A percentile compares a stretch with the other conserved stretches of the same genome.
Conservation (phyloP, 2,113 vertebrate species). For the Onychorhynchus coronatus region DNA sequence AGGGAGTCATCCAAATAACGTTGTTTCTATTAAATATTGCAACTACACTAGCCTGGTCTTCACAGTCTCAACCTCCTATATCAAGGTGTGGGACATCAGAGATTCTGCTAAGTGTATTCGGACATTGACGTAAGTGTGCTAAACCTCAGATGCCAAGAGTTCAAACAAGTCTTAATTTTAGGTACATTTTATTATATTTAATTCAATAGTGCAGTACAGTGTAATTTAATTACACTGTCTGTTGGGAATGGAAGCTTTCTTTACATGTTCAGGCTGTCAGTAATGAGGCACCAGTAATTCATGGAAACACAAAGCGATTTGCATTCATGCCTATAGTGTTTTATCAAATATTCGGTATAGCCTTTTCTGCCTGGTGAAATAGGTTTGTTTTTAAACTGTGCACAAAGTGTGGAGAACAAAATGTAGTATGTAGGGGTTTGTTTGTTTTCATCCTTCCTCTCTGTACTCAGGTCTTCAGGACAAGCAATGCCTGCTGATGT, state of each 20-base stretch:
- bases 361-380: not conserved
- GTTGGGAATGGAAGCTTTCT: not conserved
- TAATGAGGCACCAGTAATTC: not conserved
- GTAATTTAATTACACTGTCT: not conserved
- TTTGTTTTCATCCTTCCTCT: not conserved
- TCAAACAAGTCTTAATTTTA: not conserved
- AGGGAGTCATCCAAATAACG: constrained; percentile 85
- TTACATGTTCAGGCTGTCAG: not conserved
- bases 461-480: constrained; percentile 84
- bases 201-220: not conserved
- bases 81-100: constrained; percentile 98
- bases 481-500: constrained; percentile 87
- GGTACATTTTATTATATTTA: not conserved
- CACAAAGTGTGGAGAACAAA: not conserved
- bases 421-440: no score
- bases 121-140: constrained; percentile 86
- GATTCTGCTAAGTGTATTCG: constrained; percentile 96
- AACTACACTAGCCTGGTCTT: constrained; percentile 93
- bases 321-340: not conserved
- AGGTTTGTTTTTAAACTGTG: not conserved
- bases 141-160: not conserved
- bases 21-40: constrained; percentile 92
- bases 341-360: not conserved
- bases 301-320: not conserved
- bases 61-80: constrained; percentile 91